Base-by-base conservation (phyloP, 2,113 vertebrate species). In the Proteles cristata region DNA sequence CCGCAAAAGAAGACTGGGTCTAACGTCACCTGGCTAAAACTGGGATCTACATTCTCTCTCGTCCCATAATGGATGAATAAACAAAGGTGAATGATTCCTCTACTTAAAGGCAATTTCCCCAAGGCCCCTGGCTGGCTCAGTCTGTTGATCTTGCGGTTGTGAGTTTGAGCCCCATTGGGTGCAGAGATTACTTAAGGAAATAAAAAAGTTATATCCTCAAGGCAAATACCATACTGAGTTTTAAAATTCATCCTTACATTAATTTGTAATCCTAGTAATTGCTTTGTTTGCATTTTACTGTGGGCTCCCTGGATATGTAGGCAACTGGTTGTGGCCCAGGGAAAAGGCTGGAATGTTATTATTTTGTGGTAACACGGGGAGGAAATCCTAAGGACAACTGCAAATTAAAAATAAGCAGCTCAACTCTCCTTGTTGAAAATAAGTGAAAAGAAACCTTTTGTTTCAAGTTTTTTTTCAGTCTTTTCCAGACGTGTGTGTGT, bases 401-500 rank as follows among this genome's bases (percentile, higher is more conserved):
- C 25, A 87, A 68, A 91, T 74, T 86, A 85, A 94, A 86, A 94
- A 86, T 58, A 50, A 95, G n/a, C 83, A 65, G 50, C 61, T 63
- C 89, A 53, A 39, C 23, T 35, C 58, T 83, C 28, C 84, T 26
- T 63, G 39, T 76, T 76, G 65, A 85, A 68, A 88, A 58, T 45
- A 88, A 77, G 58, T 14, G 71, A n/a, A n/a, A 86, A 89, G 25
- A 81, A 15, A 33, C 10, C 55, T 53, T 73, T 86, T 79, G 17
- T 68, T 95, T 96, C 14, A n/a, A 77, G n/a, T 26, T 33, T 76
- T 74, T 87, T 43, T 19, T 73, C 79, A 84, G 39, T 88, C 26
- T 21, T 92, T 94, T 77, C 74, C 39, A 39, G 55, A 39, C 4
- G 39, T 39, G 39, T 39, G 39, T 39, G 39, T 39, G 39, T 39